These are phyloP conservation scores for Prunella fulvescens DNA, from an alignment of 2,113 vertebrate genomes.

Conservation along the genomic window DNA sequence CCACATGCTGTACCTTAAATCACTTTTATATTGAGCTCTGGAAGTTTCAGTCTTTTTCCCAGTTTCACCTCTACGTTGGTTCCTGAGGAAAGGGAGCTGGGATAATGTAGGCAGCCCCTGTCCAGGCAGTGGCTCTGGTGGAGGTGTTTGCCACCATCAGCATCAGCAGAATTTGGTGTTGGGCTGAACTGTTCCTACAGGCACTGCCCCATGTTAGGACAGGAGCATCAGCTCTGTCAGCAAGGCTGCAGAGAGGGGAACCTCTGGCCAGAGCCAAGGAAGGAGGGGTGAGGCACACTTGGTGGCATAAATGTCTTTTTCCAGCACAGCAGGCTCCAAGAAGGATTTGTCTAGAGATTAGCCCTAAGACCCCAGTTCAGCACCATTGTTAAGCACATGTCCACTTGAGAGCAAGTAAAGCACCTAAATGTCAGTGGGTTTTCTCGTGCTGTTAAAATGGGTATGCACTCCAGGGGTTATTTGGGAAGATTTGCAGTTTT, in stretches of 20 bases:
- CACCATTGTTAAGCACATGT: not conserved
- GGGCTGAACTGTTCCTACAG: not conserved
- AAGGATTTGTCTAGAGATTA: not conserved
- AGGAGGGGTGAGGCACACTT: not conserved
- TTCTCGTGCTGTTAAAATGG: not conserved
- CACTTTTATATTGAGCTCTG: not conserved
- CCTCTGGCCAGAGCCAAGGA: not conserved
- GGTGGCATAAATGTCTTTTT: not conserved
- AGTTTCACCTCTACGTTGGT: not conserved
- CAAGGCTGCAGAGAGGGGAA: not conserved
- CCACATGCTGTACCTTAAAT: not conserved
- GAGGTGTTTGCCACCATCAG: not conserved
- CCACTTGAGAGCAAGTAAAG: not conserved
- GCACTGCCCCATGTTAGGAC: rapidly evolving
- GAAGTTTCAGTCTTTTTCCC: not conserved
- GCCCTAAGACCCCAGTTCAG: not conserved
- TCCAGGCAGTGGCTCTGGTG: not conserved
- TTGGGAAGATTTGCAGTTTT: not conserved
- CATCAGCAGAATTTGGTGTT: not conserved
- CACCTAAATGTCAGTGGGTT: not conserved
- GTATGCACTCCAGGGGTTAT: not conserved
- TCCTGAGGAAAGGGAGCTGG: not conserved
- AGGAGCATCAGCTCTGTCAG: not conserved
- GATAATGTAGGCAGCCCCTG: not conserved
- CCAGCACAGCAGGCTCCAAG: not conserved